These are phyloP conservation scores for Himalopsyche phryganea DNA, from an alignment of 1,140 invertebrate genomes.

Conservation along the genomic window DNA sequence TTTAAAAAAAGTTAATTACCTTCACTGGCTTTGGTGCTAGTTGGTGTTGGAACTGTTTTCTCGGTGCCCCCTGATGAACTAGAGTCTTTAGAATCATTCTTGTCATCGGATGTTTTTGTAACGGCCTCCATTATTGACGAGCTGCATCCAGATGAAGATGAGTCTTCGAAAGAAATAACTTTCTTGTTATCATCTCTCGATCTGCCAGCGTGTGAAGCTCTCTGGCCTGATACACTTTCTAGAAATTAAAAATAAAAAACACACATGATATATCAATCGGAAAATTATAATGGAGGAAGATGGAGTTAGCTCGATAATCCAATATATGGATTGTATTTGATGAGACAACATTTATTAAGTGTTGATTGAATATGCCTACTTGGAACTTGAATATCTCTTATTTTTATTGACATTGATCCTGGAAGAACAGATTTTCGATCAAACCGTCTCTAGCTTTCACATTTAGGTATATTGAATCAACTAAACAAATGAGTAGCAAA, in stretches of 20 bases:
- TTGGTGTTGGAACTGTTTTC: slow-evolving; percentile 3
- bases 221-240: slow-evolving; percentile 35
- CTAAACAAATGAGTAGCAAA: no score
- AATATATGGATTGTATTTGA: no score
- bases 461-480: no score
- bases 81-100: slow-evolving; percentile 30
- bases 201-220: slow-evolving; percentile 41
- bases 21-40: slow-evolving; percentile 40
- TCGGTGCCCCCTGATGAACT: slow-evolving; percentile 3
- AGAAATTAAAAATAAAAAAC: slow-evolving; percentile 7
- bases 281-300: no score
- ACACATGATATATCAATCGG: no score
- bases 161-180: slow-evolving; percentile 41
- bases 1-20: slow-evolving; percentile 33
- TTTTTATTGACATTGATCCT: no score
- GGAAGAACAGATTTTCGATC: no score
- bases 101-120: slow-evolving; percentile 46
- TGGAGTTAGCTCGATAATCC: no score
- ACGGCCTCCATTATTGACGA: slow-evolving; percentile 45
- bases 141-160: slow-evolving; percentile 40
- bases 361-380: no score
- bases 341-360: no score
- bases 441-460: no score
- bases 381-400: no score
- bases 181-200: slow-evolving; percentile 53